Conservation (phyloP, 2,888 invertebrate species). For the Hirtodrosophila cameraria region DNA sequence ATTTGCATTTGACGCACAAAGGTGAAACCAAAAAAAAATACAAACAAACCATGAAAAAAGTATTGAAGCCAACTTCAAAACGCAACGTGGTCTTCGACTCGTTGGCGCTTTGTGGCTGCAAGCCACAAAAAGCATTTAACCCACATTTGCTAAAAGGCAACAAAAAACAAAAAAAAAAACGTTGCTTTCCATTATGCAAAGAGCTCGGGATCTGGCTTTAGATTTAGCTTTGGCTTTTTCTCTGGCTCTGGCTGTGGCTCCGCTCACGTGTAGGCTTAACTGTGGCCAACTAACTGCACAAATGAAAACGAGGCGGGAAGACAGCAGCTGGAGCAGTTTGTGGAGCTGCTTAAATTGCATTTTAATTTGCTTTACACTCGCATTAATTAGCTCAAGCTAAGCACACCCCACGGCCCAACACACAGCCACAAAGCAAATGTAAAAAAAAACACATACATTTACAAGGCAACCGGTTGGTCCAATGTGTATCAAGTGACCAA, state of each 20-base stretch:
- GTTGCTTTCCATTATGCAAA: slow-evolving; percentile 58
- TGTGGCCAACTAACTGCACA: slow-evolving; percentile 30
- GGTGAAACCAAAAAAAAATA: slow-evolving; percentile 12
- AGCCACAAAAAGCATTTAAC: slow-evolving; percentile 78
- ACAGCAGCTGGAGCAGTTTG: slow-evolving; percentile 8
- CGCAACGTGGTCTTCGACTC: slow-evolving; percentile 8
- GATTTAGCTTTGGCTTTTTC: slow-evolving; percentile 12
- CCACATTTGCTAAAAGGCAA: slow-evolving; percentile 66
- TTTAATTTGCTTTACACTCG: slow-evolving; percentile 65
- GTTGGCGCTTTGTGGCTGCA: slow-evolving; percentile 47
- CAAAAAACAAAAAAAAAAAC: slow-evolving; percentile 48
- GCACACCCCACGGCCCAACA: slow-evolving; percentile 31
- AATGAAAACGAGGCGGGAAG: slow-evolving; percentile 26
- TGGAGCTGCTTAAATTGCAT: slow-evolving; percentile 56
- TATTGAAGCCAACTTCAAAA: slow-evolving; percentile 11
- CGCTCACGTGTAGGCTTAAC: slow-evolving; percentile 38
- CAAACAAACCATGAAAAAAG: slow-evolving; percentile 1
- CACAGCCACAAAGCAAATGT: slow-evolving; percentile 8
- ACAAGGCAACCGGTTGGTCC: slow-evolving; percentile 29
- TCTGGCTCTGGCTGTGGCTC: slow-evolving; percentile 18
- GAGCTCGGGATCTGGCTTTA: slow-evolving; percentile 45
- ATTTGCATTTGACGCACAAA: slow-evolving; percentile 64
- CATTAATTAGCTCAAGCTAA: slow-evolving; percentile 68
- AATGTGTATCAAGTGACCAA: slow-evolving; percentile 76
- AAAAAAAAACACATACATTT: slow-evolving; percentile 20